A percentile compares a stretch with the other conserved stretches of the same genome.
Evolutionary conservation across 2,797 vertebrate genomes (phyloP).

Genomic region (Malurus splendens): DNA sequence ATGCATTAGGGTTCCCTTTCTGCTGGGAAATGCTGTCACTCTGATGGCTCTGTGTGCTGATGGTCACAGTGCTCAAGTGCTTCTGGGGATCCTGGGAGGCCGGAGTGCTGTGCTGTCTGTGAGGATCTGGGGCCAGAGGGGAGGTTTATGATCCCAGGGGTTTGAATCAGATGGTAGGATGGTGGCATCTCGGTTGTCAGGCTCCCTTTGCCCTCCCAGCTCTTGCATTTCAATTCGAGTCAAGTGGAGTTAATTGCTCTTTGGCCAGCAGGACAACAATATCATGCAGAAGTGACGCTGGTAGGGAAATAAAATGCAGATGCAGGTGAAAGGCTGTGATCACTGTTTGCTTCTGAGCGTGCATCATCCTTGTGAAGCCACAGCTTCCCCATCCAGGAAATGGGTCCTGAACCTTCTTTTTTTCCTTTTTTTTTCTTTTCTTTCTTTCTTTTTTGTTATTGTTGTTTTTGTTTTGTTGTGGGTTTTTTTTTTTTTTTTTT

Average conservation of each 20-base stretch:
- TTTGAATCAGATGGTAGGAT: background rate
- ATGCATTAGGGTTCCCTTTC: background rate
- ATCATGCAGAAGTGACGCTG: background rate
- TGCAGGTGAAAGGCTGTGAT: background rate
- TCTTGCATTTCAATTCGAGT: background rate
- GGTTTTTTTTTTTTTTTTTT: too few relatives aligned
- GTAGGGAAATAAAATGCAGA: background rate
- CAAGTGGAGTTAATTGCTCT: background rate
- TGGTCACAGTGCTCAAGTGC: background rate
- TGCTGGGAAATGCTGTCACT: slow-evolving; percentile 2
- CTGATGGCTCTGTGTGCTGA: background rate
- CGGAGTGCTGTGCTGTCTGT: background rate
- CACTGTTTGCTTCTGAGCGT: background rate
- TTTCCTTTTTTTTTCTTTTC: background rate
- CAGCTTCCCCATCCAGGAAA: background rate
- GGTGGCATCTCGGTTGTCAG: background rate
- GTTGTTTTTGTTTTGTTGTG: background rate
- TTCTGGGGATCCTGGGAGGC: background rate
- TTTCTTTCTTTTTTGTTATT: background rate
- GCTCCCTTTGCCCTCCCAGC: background rate
- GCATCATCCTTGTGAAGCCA: background rate
- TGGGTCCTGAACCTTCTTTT: background rate
- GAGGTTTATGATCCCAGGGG: background rate
- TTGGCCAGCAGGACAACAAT: background rate
- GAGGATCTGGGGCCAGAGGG: background rate